Base-by-base conservation (phyloP, 2,888 invertebrate genomes). In the Rhodophaea formosa region DNA sequence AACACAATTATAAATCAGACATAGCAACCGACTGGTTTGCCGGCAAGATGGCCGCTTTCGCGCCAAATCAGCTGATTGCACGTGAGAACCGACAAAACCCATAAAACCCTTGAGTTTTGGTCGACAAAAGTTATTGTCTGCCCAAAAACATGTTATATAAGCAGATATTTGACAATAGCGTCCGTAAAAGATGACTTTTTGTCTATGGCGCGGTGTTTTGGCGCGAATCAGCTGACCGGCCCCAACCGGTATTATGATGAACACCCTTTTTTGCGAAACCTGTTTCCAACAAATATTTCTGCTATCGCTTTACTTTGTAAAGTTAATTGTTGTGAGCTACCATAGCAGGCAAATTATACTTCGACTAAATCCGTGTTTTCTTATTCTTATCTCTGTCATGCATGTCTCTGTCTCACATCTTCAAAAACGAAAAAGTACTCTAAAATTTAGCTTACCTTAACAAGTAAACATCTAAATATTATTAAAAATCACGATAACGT, bases 61-160 rank as follows among this genome's bases (percentile, higher is more conserved):
- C 74, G 74, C 72, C 69, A 68, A 73, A 72, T 71, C 74, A 75
- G 73, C 74, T 75, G 74, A 51, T 66, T 67, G 44, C 53, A 42
- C 66, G 68, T 68, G 69, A 67, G 66, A 68, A 61, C 59, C 53
- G 12, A 54, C 29, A 35, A 60, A 58, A 56, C 51, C 47, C 47
- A 61, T 59, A 54, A 57, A 57, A 59, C 44, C 57, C 49, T 42
- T 49, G 45, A 51, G 39, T 51, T 51, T 42, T 35, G 43, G 23
- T 59, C 59, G 53, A 65, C 67, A 65, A 61, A 57, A 53, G 23
- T 45, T 51, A 67, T 71, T 69, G 68, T 71, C 61, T 47, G 39
- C 64, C 49, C 64, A 65, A 71, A 66, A 43, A 69, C 66, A 64
- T 46, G 66, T 65, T 65, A 65, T 65, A 65, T 69, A 64, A 65